Conservation (phyloP, 2,888 invertebrate species). For the Tineola bisselliella region DNA sequence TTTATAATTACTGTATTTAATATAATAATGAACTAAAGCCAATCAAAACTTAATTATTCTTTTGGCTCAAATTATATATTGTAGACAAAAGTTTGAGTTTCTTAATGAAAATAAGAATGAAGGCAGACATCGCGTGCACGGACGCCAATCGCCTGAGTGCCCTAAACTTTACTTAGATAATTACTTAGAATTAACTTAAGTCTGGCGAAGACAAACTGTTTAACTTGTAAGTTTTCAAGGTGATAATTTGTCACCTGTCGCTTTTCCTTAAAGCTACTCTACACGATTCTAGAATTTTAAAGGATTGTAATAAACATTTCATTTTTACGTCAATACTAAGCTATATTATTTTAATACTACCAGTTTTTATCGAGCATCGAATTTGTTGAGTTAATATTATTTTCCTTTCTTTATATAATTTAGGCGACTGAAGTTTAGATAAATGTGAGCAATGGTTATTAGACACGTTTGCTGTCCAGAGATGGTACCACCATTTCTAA, state of each 20-base stretch:
- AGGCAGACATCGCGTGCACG: slow-evolving; percentile 39
- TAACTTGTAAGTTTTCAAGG: slow-evolving; percentile 18
- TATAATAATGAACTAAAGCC: background rate
- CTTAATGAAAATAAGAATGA: slow-evolving; percentile 21
- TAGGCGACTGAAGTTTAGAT: no score
- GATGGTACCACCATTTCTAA: no score
- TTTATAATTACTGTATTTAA: no score
- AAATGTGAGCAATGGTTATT: no score
- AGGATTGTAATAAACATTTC: no score
- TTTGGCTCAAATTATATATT: background rate
- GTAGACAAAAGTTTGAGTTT: background rate
- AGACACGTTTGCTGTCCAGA: no score
- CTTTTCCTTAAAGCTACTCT: slow-evolving; percentile 1
- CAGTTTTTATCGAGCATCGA: no score
- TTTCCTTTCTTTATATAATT: no score
- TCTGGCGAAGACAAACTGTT: slow-evolving; percentile 21
- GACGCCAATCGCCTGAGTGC: slow-evolving; percentile 38
- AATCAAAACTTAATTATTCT: background rate
- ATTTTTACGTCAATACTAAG: no score
- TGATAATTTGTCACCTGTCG: slow-evolving; percentile 18
- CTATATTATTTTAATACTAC: no score
- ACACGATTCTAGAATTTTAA: no score
- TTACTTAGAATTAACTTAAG: slow-evolving; percentile 29
- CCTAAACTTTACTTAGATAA: slow-evolving; percentile 28
- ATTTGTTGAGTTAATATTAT: no score